phyloP scores from a whole-genome alignment of 2,113 vertebrate genomes.

The Zeus faber region DNA sequence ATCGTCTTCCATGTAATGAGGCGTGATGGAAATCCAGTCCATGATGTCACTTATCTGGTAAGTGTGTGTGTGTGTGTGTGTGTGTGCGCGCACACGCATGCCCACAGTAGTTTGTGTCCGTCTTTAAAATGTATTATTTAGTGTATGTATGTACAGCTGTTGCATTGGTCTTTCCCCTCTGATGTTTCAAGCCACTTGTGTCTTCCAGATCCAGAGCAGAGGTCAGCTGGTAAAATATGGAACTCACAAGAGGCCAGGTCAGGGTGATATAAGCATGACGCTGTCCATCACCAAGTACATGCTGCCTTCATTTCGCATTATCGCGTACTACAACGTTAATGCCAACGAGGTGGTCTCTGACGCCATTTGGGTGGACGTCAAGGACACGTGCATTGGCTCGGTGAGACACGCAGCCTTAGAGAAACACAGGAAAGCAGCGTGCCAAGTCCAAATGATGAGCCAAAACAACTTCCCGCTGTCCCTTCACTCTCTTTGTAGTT shows the following conservation, averaged over 20 bases:
- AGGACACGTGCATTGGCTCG: slow-evolving; percentile 74
- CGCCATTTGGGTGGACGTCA: slow-evolving; percentile 77
- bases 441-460: not conserved
- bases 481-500: slow-evolving; percentile 45
- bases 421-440: too few relatives aligned
- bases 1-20: not conserved
- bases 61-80: not conserved
- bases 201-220: slow-evolving; percentile 67
- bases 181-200: slow-evolving; percentile 11
- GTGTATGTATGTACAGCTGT: not conserved
- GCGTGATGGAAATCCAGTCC: not conserved
- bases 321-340: slow-evolving; percentile 70
- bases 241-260: slow-evolving; percentile 40
- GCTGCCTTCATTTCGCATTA: slow-evolving; percentile 76
- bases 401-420: slow-evolving; percentile 44
- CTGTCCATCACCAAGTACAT: slow-evolving; percentile 58
- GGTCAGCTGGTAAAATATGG: slow-evolving; percentile 64
- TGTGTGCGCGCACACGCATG: not conserved
- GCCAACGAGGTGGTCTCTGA: slow-evolving; percentile 76
- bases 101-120: not conserved
- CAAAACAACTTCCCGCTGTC: not conserved
- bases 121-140: not conserved
- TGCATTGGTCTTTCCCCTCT: not conserved
- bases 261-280: slow-evolving; percentile 54
- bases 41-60: not conserved